Conservation (phyloP, 2,113 vertebrate species). For the Illadopsis cleaveri region DNA sequence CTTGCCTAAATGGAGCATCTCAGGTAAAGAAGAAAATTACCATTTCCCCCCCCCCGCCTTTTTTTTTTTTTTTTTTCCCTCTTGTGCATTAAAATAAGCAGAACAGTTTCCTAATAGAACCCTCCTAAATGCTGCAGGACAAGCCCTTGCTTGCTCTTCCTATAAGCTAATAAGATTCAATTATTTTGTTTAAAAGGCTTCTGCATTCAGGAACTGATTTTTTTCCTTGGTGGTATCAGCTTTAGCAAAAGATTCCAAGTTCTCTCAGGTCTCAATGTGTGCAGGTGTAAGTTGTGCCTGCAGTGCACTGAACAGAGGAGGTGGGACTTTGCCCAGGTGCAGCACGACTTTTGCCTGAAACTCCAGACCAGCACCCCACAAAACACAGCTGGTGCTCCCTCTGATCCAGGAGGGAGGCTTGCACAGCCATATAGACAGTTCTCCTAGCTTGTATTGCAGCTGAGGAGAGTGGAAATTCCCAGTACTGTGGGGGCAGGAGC, state of each 20-base stretch:
- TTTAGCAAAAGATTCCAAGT: background rate
- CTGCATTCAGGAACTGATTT: background rate
- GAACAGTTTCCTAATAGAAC: background rate
- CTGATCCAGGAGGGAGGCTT: background rate
- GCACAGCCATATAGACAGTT: background rate
- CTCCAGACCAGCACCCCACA: background rate
- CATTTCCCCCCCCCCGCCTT: rapidly evolving
- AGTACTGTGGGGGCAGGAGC: background rate
- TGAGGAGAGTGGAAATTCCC: background rate
- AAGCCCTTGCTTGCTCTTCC: background rate
- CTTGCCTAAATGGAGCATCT: constrained; percentile 78
- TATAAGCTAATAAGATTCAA: background rate
- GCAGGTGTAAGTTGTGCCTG: constrained; percentile 3
- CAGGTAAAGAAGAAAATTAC: constrained; percentile 74
- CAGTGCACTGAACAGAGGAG: background rate
- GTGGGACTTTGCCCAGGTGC: constrained; percentile 2
- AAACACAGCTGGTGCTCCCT: background rate
- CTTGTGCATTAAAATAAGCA: background rate
- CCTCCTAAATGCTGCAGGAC: background rate
- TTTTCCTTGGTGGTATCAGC: background rate
- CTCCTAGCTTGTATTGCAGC: background rate
- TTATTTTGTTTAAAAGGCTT: background rate
- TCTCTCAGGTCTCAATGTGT: background rate
- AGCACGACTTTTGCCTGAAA: background rate
- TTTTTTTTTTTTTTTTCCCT: too few relatives aligned